phyloP scores from a whole-genome alignment of 2,797 vertebrate genomes.

The Tiaroga cobitis region DNA sequence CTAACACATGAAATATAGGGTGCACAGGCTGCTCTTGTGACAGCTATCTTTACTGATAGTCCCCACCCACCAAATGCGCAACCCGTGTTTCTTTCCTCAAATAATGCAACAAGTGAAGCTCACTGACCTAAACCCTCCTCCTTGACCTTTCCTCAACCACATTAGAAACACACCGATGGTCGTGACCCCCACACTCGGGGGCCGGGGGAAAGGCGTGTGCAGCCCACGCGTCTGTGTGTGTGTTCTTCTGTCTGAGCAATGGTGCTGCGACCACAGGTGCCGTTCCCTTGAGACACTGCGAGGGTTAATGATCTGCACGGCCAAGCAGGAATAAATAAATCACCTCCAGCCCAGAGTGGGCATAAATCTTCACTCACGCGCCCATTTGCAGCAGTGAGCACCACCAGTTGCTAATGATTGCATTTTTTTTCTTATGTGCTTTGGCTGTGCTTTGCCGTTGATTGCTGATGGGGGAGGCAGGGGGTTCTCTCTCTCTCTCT shows the following conservation, averaged over 20 bases:
- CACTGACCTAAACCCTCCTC: slow-evolving; percentile 58
- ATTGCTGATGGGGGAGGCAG: slow-evolving; percentile 49
- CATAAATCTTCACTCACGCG: slow-evolving; percentile 81
- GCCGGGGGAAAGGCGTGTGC: slow-evolving; percentile 23
- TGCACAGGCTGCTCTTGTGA: slow-evolving; percentile 22
- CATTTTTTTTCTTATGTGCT: slow-evolving; percentile 67
- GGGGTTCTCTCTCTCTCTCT: slow-evolving; percentile 47
- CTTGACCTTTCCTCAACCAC: slow-evolving; percentile 58
- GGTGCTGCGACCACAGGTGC: slow-evolving; percentile 76
- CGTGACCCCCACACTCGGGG: slow-evolving; percentile 52
- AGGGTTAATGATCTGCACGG: slow-evolving; percentile 87
- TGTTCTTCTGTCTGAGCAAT: slow-evolving; percentile 68
- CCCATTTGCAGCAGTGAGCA: slow-evolving; percentile 78
- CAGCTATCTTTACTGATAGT: slow-evolving; percentile 17
- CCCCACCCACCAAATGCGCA: slow-evolving; percentile 21
- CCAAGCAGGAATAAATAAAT: slow-evolving; percentile 87
- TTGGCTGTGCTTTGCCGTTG: slow-evolving; percentile 76
- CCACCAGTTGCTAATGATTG: slow-evolving; percentile 87
- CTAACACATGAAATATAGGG: slow-evolving; percentile 51
- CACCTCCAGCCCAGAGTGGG: slow-evolving; percentile 80
- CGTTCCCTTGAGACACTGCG: slow-evolving; percentile 75
- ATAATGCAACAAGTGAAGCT: slow-evolving; percentile 73
- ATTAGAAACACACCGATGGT: slow-evolving; percentile 65
- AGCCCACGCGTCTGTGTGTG: slow-evolving; percentile 35
- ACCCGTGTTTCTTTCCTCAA: slow-evolving; percentile 38